These are phyloP conservation scores for Perizoma flavofasciatum DNA, from an alignment of 2,888 invertebrate species.

Conservation along the genomic window DNA sequence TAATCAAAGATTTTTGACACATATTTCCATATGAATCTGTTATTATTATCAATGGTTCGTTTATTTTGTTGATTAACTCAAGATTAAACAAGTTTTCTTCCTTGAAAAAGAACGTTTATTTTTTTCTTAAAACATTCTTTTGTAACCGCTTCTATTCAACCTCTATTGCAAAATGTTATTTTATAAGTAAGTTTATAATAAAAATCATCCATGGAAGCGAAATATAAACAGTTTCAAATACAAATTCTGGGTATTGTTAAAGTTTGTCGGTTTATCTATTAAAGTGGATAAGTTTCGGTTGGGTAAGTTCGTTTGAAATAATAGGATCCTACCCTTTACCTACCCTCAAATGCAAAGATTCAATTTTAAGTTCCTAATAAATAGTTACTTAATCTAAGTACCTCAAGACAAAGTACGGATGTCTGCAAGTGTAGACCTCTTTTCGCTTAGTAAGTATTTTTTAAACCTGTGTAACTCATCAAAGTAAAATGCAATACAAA, in stretches of 20 bases:
- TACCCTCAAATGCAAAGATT: slow-evolving; percentile 1
- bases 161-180: too few relatives aligned
- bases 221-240: slow-evolving; percentile 28
- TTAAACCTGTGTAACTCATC: too few relatives aligned
- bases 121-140: not conserved
- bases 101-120: not conserved
- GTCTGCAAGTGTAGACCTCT: too few relatives aligned
- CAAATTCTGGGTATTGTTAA: slow-evolving; percentile 35
- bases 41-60: too few relatives aligned
- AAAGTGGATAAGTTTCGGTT: slow-evolving; percentile 37
- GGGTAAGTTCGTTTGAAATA: slow-evolving; percentile 31
- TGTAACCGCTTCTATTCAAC: too few relatives aligned
- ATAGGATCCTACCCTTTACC: slow-evolving; percentile 16
- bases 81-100: too few relatives aligned
- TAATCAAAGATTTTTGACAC: too few relatives aligned
- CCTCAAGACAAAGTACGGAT: too few relatives aligned
- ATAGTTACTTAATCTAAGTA: not conserved
- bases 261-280: slow-evolving; percentile 37
- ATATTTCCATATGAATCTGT: too few relatives aligned
- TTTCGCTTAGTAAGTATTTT: too few relatives aligned
- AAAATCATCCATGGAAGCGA: slow-evolving; percentile 5
- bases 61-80: too few relatives aligned
- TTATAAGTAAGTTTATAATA: not conserved
- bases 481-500: slow-evolving; percentile 28
- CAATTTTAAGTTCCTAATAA: not conserved